A percentile compares a stretch with the other conserved stretches of the same genome.
Conservation (phyloP, 2,797 vertebrate genomes). For the Sebastes goodei region DNA sequence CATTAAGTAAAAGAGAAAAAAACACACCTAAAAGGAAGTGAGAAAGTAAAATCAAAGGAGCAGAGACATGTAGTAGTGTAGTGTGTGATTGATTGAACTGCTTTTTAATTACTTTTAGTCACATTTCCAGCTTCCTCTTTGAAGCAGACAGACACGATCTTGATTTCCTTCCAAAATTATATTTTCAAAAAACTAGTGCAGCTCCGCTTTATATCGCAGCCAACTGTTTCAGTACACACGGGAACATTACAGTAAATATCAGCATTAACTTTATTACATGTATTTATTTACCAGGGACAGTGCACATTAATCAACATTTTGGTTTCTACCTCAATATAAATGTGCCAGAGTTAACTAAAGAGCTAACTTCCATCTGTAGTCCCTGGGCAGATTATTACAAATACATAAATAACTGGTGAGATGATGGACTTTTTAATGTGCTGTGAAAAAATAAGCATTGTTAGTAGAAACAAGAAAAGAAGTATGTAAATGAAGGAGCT, state of each 20-base stretch:
- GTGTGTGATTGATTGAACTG: background rate
- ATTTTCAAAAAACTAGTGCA: conserved; percentile 15
- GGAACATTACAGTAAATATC: background rate
- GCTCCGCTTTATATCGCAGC: conserved; percentile 10
- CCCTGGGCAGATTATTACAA: too few species aligned
- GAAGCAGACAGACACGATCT: conserved; percentile 12
- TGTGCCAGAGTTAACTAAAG: too few species aligned
- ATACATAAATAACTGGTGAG: background rate
- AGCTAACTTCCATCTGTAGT: too few species aligned
- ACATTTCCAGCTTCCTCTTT: background rate
- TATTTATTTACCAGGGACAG: too few species aligned
- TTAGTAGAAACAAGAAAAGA: background rate
- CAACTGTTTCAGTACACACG: conserved; percentile 3
- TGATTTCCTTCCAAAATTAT: conserved; percentile 22
- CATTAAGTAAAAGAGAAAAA: background rate
- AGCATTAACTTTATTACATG: background rate
- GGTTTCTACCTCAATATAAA: too few species aligned
- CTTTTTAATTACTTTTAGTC: conserved; percentile 1
- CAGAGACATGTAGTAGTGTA: background rate
- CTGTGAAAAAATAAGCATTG: background rate
- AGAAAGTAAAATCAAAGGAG: background rate
- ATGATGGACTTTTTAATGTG: background rate
- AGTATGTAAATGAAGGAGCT: background rate
- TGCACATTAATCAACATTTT: too few species aligned
- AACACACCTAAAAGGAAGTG: background rate